phyloP scores from a whole-genome alignment of 2,888 invertebrate genomes.

The Amaurobius ferox region DNA sequence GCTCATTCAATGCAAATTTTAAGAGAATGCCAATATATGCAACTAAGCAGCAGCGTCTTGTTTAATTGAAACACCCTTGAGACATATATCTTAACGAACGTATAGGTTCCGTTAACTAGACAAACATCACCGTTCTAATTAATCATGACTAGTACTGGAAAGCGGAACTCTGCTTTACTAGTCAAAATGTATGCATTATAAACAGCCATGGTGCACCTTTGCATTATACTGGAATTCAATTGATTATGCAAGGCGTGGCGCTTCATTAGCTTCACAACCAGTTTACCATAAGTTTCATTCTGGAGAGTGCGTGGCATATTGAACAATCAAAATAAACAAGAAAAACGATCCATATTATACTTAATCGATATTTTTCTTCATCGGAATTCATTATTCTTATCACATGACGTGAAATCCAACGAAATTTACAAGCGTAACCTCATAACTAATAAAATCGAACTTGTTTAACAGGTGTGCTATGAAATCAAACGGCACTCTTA shows the following conservation, averaged over 20 bases:
- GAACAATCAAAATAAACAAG: not conserved
- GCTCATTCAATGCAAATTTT: too few relatives aligned
- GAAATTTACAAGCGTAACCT: not conserved
- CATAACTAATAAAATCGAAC: not conserved
- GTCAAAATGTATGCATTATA: not conserved
- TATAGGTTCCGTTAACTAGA: too few relatives aligned
- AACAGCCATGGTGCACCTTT: not conserved
- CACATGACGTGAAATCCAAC: not conserved
- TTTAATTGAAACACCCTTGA: too few relatives aligned
- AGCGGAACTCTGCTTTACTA: not conserved
- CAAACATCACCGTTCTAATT: too few relatives aligned
- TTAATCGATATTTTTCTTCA: not conserved
- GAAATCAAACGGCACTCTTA: not conserved
- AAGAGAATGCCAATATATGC: too few relatives aligned
- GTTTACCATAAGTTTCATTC: not conserved
- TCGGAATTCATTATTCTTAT: not conserved
- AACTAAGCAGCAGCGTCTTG: too few relatives aligned
- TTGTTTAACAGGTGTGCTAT: not conserved
- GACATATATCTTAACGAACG: too few relatives aligned
- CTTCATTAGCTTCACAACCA: conserved; percentile 3
- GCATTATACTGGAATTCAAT: not conserved
- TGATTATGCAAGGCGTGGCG: conserved; percentile 8
- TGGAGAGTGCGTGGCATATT: not conserved
- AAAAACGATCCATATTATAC: not conserved
- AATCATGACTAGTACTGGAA: not conserved